Base-by-base conservation (phyloP, 2,113 vertebrate genomes). In the Gymnogyps californianus region DNA sequence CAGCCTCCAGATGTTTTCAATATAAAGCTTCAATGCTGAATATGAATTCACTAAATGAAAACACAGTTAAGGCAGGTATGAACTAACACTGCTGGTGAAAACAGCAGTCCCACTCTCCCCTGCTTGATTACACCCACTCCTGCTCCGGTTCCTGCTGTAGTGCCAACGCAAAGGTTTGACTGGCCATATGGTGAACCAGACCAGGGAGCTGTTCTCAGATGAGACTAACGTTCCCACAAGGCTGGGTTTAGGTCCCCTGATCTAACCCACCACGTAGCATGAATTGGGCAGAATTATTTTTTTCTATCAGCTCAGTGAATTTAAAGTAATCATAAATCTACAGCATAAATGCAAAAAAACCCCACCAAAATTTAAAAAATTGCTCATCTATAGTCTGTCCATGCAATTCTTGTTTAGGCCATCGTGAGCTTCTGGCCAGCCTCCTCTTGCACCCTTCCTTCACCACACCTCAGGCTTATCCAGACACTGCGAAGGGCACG, bases 401-500 rank as follows among this genome's bases (percentile, higher is more conserved):
- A 0, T 2, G 24, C 13, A 46, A 31, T 3, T 12, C 34, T 19
- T 3, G 36, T 17, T 44, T 4, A 49, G 89, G 70, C 69, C 69
- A 44, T 14, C 1, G 1, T 4, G 20, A 34, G 26, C 19, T 21
- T 29, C 32, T 1, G 3, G 13, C 13, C n/a, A 38, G 4, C 24
- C 51, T 36, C 21, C 44, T 38, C 52, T 9, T 2, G 7, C 22
- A 3, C 13, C 2, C 4, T 2, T 49, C 64, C 51, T 29, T 29
- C 70, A 10, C 3, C 38, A 14, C 59, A 12, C 9, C 24, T 31
- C 38, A 31, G 2, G 10, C 13, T 13, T 3, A 28, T 1, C 11
- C 57, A 11, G 6, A 21, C 1, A 12, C 7, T 2, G 1, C 1
- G 5, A 36, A 2, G 12, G 25, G 20, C n/a, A 17, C 14, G 1